Conservation (phyloP, 2,113 vertebrate genomes). For the Cinclus cinclus region DNA sequence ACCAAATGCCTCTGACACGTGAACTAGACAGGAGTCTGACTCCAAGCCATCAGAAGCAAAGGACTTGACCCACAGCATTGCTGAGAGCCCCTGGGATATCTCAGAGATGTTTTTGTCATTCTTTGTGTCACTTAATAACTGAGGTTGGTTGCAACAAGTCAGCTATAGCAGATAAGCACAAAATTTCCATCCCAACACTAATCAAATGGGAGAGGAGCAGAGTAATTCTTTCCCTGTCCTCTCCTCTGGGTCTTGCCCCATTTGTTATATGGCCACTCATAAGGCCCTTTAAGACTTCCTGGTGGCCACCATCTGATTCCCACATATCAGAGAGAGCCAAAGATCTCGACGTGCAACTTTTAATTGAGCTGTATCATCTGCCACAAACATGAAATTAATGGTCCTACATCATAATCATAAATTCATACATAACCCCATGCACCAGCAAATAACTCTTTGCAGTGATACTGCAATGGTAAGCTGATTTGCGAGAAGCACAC, state of each 20-base stretch:
- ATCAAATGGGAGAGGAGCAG: neutral
- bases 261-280: neutral
- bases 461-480: conserved; percentile 54
- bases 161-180: neutral
- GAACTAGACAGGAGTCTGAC: neutral
- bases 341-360: conserved; percentile 21
- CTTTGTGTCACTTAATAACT: neutral
- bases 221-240: neutral
- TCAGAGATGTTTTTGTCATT: neutral
- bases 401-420: conserved; percentile 72
- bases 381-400: conserved; percentile 69
- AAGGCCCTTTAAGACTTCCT: neutral
- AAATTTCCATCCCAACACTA: neutral
- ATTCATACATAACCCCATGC: conserved; percentile 66
- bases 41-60: conserved; percentile 3
- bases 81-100: neutral
- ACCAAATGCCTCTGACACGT: neutral
- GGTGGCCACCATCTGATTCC: neutral
- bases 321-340: neutral
- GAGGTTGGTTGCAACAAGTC: neutral
- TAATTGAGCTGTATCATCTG: conserved; percentile 66
- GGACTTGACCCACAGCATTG: neutral
- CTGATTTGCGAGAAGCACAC: conserved; percentile 61
- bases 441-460: conserved; percentile 66
- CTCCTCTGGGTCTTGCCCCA: neutral